Conservation (phyloP, 1,140 invertebrate genomes). For the Drosophila leontia region DNA sequence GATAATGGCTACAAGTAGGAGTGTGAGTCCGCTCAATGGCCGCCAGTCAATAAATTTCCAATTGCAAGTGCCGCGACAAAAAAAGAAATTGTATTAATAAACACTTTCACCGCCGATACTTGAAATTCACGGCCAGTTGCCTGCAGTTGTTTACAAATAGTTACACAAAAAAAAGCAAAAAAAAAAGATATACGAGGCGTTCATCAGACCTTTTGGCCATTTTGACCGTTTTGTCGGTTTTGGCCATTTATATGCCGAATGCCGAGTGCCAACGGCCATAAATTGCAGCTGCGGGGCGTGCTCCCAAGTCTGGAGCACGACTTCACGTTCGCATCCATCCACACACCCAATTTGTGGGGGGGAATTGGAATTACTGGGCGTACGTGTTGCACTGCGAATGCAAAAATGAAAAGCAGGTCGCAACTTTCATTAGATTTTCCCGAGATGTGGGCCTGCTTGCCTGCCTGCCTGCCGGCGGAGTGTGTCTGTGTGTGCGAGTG, state of each 20-base stretch:
- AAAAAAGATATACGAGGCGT: constrained; percentile 8
- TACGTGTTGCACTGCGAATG: constrained; percentile 70
- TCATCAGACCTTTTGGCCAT: constrained; percentile 57
- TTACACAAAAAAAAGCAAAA: constrained; percentile 26
- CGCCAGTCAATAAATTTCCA: constrained; percentile 48
- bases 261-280: constrained; percentile 56
- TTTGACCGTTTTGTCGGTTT: constrained; percentile 55
- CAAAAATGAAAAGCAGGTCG: constrained; percentile 71
- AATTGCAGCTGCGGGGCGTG: constrained; percentile 66
- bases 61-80: constrained; percentile 42
- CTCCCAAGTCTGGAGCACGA: constrained; percentile 28
- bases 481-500: neutral
- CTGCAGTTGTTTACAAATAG: constrained; percentile 65
- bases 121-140: constrained; percentile 66
- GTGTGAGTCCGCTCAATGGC: constrained; percentile 23
- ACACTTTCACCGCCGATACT: constrained; percentile 75
- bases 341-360: constrained; percentile 41
- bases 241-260: constrained; percentile 62
- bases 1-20: neutral
- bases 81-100: constrained; percentile 77
- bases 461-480: neutral
- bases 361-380: constrained; percentile 18
- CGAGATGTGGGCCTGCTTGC: constrained; percentile 21
- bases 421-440: constrained; percentile 80
- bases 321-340: constrained; percentile 36